Percentiles rank a stretch among this genome's conserved stretches.
These are phyloP conservation scores for Melanerpes formicivorus DNA, from an alignment of 2,113 vertebrate species.

Conservation along the genomic window DNA sequence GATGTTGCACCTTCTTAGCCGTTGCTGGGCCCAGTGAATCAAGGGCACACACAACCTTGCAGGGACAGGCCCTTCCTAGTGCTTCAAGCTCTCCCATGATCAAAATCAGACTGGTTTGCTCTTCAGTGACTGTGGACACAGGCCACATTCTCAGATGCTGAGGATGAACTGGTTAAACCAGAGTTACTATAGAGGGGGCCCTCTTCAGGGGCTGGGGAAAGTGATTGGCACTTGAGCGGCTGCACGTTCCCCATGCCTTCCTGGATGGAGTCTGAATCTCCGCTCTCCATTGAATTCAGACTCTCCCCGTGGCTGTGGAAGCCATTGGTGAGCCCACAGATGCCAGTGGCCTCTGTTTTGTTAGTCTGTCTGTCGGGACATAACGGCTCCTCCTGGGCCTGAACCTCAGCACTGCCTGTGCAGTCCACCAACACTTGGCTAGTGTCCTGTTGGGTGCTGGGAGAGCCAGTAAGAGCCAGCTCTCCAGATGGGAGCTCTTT, in stretches of 20 bases:
- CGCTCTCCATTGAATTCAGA: conserved; percentile 66
- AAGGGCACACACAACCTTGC: background rate
- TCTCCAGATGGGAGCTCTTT: background rate
- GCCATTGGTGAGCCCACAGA: conserved; percentile 79
- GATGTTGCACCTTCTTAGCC: background rate
- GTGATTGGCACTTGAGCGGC: conserved; percentile 62
- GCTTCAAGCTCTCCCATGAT: conserved; percentile 41
- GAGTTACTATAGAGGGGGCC: conserved; percentile 72
- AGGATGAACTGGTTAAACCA: conserved; percentile 81
- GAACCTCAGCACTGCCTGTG: background rate
- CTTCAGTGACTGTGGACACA: conserved; percentile 72
- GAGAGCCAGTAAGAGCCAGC: background rate
- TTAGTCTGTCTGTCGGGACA: background rate
- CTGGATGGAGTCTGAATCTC: conserved; percentile 59
- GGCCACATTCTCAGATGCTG: conserved; percentile 75
- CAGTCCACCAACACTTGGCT: background rate
- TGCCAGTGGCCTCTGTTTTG: conserved; percentile 15
- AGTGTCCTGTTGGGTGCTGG: background rate
- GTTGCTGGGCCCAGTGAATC: background rate
- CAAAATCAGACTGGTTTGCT: background rate
- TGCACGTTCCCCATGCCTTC: conserved; percentile 49
- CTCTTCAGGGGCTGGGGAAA: conserved; percentile 23
- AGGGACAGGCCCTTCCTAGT: background rate
- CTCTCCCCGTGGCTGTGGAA: conserved; percentile 73
- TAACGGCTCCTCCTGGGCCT: background rate